These are phyloP conservation scores for Ruditapes philippinarum DNA, from an alignment of 1,140 invertebrate species.

Conservation along the genomic window DNA sequence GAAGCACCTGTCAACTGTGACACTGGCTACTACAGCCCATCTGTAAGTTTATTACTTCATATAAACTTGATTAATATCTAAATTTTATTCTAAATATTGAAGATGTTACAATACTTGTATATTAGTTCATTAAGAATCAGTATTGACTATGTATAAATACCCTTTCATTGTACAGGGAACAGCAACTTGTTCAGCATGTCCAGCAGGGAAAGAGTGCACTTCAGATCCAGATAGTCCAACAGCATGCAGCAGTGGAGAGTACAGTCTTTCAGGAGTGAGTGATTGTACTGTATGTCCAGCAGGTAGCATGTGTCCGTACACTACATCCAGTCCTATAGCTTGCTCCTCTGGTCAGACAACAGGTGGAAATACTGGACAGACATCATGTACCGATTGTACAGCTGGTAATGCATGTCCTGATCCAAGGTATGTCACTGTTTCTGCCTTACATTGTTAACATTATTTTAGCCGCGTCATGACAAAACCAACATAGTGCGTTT, in stretches of 20 bases:
- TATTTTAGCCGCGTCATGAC: too few relatives aligned
- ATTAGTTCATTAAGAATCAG: too few relatives aligned
- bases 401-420: constrained; percentile 80
- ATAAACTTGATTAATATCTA: too few relatives aligned
- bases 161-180: too few relatives aligned
- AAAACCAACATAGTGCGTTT: too few relatives aligned
- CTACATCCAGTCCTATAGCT: constrained; percentile 73
- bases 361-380: constrained; percentile 66
- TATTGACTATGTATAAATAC: too few relatives aligned
- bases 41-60: constrained; percentile 69
- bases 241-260: constrained; percentile 78
- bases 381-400: constrained; percentile 79
- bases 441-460: too few relatives aligned
- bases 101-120: too few relatives aligned
- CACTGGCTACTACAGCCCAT: constrained; percentile 81
- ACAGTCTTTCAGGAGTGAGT: constrained; percentile 78
- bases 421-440: constrained; percentile 78
- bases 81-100: too few relatives aligned
- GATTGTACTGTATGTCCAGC: constrained; percentile 80
- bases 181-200: constrained; percentile 77
- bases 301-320: constrained; percentile 82
- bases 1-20: constrained; percentile 76
- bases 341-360: constrained; percentile 79
- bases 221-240: constrained; percentile 67
- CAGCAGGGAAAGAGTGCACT: constrained; percentile 80